phyloP scores from a whole-genome alignment of 2,888 invertebrate species.

The Plagiodera versicolora region DNA sequence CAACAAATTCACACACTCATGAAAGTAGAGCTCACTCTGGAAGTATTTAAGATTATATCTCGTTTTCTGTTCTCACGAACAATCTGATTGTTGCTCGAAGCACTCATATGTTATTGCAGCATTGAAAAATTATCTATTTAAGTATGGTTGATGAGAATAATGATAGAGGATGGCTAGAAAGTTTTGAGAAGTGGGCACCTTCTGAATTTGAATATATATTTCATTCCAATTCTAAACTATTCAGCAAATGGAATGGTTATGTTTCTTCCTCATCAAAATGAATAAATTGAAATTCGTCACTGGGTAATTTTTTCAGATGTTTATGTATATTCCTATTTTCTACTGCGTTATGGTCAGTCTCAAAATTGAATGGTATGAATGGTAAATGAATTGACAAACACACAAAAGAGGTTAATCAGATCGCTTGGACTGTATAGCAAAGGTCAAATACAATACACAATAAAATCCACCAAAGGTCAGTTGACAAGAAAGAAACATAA shows the following conservation, averaged over 20 bases:
- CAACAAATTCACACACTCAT: slow-evolving; percentile 20
- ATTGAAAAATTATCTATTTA: not conserved
- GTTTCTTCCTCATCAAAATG: too few relatives aligned
- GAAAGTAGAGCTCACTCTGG: slow-evolving; percentile 19
- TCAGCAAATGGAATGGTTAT: too few relatives aligned
- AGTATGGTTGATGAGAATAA: not conserved
- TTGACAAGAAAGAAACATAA: too few relatives aligned
- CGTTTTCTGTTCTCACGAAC: slow-evolving; percentile 21
- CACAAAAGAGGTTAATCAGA: not conserved
- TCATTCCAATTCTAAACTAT: not conserved
- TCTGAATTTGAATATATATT: not conserved
- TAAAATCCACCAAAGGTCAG: not conserved
- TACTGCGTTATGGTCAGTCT: not conserved
- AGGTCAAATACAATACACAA: not conserved
- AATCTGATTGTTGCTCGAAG: slow-evolving; percentile 16
- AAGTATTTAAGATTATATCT: slow-evolving; percentile 20
- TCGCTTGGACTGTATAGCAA: not conserved
- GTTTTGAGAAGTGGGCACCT: not conserved
- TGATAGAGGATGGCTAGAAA: not conserved
- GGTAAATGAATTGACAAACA: not conserved
- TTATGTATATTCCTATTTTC: too few relatives aligned
- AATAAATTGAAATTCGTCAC: too few relatives aligned
- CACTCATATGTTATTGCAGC: slow-evolving; percentile 1
- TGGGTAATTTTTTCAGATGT: too few relatives aligned
- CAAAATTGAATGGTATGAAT: not conserved